Base-by-base conservation (phyloP, 2,113 vertebrate genomes). In the Bombycilla garrulus region DNA sequence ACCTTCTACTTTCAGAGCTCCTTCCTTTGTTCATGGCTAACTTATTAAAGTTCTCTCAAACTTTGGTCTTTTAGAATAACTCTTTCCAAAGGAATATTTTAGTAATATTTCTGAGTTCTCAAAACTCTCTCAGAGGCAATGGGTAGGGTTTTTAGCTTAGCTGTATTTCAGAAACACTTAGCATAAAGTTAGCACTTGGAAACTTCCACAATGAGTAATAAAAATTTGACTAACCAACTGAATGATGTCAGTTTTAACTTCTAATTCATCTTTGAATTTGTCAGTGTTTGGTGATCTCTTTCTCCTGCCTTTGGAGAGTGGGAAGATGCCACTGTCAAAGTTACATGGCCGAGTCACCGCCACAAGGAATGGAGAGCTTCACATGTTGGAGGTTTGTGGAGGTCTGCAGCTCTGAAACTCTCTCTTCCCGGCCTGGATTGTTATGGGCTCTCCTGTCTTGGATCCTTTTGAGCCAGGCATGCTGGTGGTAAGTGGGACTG, bases 21-120 rank as follows among this genome's bases (percentile, higher is more conserved):
- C 29, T 80, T 90, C 57, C n/a, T 93, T 94, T 93, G 48, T 72
- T 88, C 57, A 26, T 20, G 11, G 67, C 66, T 94, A 54, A 85
- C 18, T n/a, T 86, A 92, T 56, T 83, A 81, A 85, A 90, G 61
- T 81, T 79, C 24, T 95, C 65, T 79, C 61, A 81, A 84, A 84
- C 14, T 28, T 60, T 22, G 64, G 12, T 9, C 9, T 48, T 92
- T 77, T 72, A 90, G 81, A 84, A 86, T 48, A 84, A 24, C 3
- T 90, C 7, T 64, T 93, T 77, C 56, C 17, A 66, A 91, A 74
- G 15, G 42, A 82, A 50, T 40, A 78, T 13, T 90, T 29, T 20
- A 42, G 16, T 48, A 60, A 40, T n/a, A 53, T 81, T 65, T 84
- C 72, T 14, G 42, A 48, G 9, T 73, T 88, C 50, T 72, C 42